Evolutionary conservation across 37 sponge, comb jelly and placozoan genomes (phyloP), one percentile per base, ranked within the genome.

Genomic region (Oopsacas minuta): DNA sequence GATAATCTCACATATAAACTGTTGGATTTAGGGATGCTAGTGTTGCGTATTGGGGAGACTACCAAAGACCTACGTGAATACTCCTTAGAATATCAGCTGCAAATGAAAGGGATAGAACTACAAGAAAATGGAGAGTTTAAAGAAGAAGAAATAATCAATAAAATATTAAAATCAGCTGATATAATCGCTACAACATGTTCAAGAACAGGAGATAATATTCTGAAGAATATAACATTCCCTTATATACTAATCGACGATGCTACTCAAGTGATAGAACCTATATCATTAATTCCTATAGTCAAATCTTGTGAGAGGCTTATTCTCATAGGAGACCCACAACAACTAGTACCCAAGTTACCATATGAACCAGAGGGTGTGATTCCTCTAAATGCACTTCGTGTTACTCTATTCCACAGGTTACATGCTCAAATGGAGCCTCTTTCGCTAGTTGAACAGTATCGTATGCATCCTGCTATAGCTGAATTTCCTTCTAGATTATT

Each of bases 241-340:
- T 86, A 75, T 87, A 87, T 90, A 28, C 36, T 92, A 10, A 85
- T 92, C 17, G 93, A 92, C 75, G 93, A 90, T 35, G 93, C 93
- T 20, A 86, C 89, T 83, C 90, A 88, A 37, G 90, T 52, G 0
- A 86, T 87, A 83, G 93, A 92, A 83, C 90, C 89, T 0, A 75
- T 39, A 20, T 81, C 88, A 23, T 82, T 92, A 32, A 51, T 90
- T 0, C 87, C 90, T 22, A n/a, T 90, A 36, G 52, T 81, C 0
- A 38, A 85, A 25, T 37, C 52, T 1, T 92, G 93, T 86, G 42
- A 88, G 83, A 88, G 88, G 51, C 85, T 92, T 35, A 53, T 61
- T 0, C 86, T 92, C 0, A 90, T 90, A 82, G 93, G 93, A 34
- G 93, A 93, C 37, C 91, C 89, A 7, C 36, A 87, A 37, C 93